Base-by-base conservation (phyloP, 1,140 invertebrate species). In the Ganaspis sp. region DNA sequence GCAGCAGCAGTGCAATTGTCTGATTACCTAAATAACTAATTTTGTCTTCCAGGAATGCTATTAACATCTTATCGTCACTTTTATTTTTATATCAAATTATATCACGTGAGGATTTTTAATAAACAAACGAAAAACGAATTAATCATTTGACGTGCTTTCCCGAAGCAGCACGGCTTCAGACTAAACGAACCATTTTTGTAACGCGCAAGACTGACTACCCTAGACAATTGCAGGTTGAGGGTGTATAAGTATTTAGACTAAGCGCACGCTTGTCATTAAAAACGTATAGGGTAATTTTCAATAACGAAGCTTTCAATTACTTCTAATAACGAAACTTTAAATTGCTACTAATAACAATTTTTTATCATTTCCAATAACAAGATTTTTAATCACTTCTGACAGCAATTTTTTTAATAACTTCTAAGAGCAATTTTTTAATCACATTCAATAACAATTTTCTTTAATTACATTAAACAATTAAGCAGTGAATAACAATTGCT, bases 121-220 rank as follows among this genome's bases (percentile, higher is more conserved):
- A 49, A 8, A 49, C n/a, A 58, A 12, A 12, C 8, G 12, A 45
- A 45, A 11, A 23, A 1, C 26, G 26, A 9, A 15, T 9, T 23
- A 26, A 3, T 58, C 21, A 26, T 23, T 76, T 74, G 69, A 81
- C 77, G 75, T 83, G 79, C 78, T 79, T 72, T 77, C 81, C 45
- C 80, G 70, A 76, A 74, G 80, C 79, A 81, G 82, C 77, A 78
- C 80, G 77, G 74, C 76, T 78, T 81, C 77, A 75, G 77, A 83
- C 82, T 83, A n/a, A 29, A 12, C 12, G 80, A 83, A 73, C 74
- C 75, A 75, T 69, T 45, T 49, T 77, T 74, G 74, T 72, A 83
- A 74, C 77, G 82, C 82, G 82, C 82, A 83, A 81, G 82, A 83
- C 82, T 81, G 76, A 76, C 81, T 75, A 77, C 77, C 37, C 72